These are phyloP conservation scores for Tetrapedia diversipes DNA, from an alignment of 2,888 invertebrate genomes.

Conservation along the genomic window DNA sequence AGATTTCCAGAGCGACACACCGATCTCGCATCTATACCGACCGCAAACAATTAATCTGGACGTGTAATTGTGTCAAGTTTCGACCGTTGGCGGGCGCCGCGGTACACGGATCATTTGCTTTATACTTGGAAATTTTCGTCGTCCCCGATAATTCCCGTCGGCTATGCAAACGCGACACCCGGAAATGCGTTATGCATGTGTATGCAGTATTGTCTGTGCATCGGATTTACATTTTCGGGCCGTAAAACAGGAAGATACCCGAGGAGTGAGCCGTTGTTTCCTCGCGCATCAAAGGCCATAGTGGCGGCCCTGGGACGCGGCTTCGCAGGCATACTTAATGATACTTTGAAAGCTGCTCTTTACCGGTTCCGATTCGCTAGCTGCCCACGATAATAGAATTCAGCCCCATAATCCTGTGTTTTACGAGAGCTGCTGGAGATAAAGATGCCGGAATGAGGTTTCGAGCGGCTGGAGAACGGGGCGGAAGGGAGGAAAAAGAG, in stretches of 20 bases:
- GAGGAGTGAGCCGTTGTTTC: constrained; percentile 34
- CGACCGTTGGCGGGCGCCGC: not conserved
- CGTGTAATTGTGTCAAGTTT: not conserved
- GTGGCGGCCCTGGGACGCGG: constrained; percentile 14
- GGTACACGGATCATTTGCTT: not conserved
- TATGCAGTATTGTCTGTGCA: constrained; percentile 36
- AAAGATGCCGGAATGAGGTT: constrained; percentile 64
- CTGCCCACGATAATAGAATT: constrained; percentile 77
- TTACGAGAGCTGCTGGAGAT: constrained; percentile 73
- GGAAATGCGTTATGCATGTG: constrained; percentile 40
- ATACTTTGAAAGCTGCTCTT: constrained; percentile 76
- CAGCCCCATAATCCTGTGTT: constrained; percentile 78
- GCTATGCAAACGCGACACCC: constrained; percentile 8
- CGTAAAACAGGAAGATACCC: constrained; percentile 43
- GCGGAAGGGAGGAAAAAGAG: constrained; percentile 23
- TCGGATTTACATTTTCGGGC: constrained; percentile 50
- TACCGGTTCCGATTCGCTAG: constrained; percentile 75
- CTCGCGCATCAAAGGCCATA: constrained; percentile 38
- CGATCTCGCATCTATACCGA: too few species aligned
- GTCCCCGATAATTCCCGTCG: constrained; percentile 23
- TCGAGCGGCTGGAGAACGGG: constrained; percentile 26
- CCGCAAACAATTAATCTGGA: not conserved
- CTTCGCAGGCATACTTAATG: constrained; percentile 70
- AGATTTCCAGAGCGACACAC: too few species aligned
- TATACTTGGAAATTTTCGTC: constrained; percentile 4